Conservation (phyloP, 2,797 vertebrate genomes). For the Falco peregrinus region DNA sequence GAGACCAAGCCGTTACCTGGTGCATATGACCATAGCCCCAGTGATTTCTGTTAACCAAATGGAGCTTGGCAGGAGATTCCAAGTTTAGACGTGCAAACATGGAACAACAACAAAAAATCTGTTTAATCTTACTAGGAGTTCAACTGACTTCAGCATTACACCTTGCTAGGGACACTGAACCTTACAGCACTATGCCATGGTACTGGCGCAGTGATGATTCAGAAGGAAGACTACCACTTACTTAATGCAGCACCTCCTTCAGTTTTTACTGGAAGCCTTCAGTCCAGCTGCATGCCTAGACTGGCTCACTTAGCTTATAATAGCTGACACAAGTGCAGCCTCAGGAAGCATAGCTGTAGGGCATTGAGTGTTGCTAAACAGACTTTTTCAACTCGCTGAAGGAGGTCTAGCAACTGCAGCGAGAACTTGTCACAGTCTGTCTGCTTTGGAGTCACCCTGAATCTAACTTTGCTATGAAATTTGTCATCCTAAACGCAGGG, state of each 20-base stretch:
- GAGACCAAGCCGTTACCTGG: not conserved
- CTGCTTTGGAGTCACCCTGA: not conserved
- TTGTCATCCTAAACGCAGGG: not conserved
- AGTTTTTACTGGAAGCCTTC: not conserved
- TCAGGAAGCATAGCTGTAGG: not conserved
- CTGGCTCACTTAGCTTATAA: not conserved
- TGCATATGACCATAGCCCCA: not conserved
- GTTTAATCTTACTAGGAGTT: not conserved
- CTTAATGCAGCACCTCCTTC: not conserved
- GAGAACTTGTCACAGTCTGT: not conserved
- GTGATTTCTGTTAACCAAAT: slow-evolving; percentile 17
- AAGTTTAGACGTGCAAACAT: not conserved
- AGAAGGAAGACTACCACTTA: not conserved
- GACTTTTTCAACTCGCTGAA: not conserved
- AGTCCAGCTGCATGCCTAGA: not conserved
- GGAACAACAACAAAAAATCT: not conserved
- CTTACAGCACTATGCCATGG: not conserved
- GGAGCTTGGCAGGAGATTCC: not conserved
- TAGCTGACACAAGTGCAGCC: not conserved
- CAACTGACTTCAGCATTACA: not conserved
- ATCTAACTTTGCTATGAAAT: not conserved
- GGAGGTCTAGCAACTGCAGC: not conserved
- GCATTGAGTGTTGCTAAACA: not conserved
- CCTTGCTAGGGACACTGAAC: not conserved
- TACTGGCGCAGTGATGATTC: not conserved